Evolutionary conservation across 2,113 vertebrate genomes (phyloP), one percentile per base, ranked within the genome.

Genomic region (Climacteris rufus): DNA sequence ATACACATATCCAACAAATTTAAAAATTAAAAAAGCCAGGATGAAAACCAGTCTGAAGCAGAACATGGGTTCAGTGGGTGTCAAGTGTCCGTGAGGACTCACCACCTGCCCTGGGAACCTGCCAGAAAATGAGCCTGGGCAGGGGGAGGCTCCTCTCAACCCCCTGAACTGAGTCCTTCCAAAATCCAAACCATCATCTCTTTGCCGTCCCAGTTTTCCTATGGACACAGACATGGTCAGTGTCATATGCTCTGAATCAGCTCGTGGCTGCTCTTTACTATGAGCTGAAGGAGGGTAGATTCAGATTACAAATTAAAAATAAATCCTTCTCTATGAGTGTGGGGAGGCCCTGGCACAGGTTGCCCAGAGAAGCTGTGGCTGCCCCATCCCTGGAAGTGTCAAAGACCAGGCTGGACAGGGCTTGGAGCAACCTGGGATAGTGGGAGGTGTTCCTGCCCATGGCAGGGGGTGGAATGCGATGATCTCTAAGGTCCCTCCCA

Each of bases 271-370:
- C 45, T 49, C 30, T 45, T 63, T 50, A 17, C 30, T 65, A 16
- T 45, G 42, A 56, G 42, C 14, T 71, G 21, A 23, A 47, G 18
- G 9, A 35, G 7, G 7, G 17, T 12, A 39, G 14, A 14, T 35
- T 64, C 22, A 12, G 35, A 27, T 18, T 11, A 63, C 3, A 31
- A 64, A 42, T 12, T 18, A 10, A 17, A 31, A 64, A 64, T 0
- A 71, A 70, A 56, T 49, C 1, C 5, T 25, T 56, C 30, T 11
- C 25, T 64, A 9, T 15, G 65, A 49, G 30, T 7, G 11, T 54
- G 13, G 1, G 0, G 4, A 56, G 23, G n/a, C 33, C 11, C 17
- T 45, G 83, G 45, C 74, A 70, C 28, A 40, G 64, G 6, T 0
- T 54, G 23, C 20, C 24, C 30, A 54, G 30, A 64, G 65, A 6